Evolutionary conservation across 2,797 vertebrate species (phyloP), one percentile per base, ranked within the genome.

Genomic region (Siniperca scherzeri): DNA sequence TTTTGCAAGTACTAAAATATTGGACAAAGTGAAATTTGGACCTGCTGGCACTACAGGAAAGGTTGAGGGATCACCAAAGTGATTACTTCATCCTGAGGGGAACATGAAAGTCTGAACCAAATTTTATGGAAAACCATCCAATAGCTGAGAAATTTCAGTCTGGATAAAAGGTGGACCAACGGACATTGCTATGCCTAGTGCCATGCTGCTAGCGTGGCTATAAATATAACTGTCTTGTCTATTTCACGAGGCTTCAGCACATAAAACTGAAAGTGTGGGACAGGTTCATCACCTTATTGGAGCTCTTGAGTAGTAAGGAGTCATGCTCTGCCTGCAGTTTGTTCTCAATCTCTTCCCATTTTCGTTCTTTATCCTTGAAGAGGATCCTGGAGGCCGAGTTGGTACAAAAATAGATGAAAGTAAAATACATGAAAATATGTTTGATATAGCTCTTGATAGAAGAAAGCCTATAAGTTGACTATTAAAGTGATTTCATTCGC

Each of bases 321-420:
- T 98, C 98, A 64, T 97, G 97, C 91, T 99, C 97, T 9, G 96
- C 93, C 93, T 97, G 95, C 83, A 99, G 93, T 90, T 97, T 98
- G 92, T 83, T 97, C 93, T 99, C 98, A 87, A 98, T 98, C 90
- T 98, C 98, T 68, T 98, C 98, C 98, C 98, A 99, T 83, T 98
- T 99, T 68, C 96, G 92, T 84, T 99, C 97, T 93, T 98, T 98
- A 93, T 99, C 98, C 91, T 99, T 99, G 96, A 99, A 99, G 83
- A 99, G 96, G 94, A 99, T 97, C 94, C 98, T 99, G 90, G 92
- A 92, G 36, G 68, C 65, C 72, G 71, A 66, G 71, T 74, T 52
- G 59, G 66, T 71, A 50, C 75, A 82, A 86, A 92, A 86, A 87
- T 74, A 89, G 88, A 89, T 83, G 1, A 88, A 78, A 84, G 44